Evolutionary conservation across 2,888 invertebrate genomes (phyloP), one percentile per base, ranked within the genome.

Genomic region (Sinodicranocentrus sp.): DNA sequence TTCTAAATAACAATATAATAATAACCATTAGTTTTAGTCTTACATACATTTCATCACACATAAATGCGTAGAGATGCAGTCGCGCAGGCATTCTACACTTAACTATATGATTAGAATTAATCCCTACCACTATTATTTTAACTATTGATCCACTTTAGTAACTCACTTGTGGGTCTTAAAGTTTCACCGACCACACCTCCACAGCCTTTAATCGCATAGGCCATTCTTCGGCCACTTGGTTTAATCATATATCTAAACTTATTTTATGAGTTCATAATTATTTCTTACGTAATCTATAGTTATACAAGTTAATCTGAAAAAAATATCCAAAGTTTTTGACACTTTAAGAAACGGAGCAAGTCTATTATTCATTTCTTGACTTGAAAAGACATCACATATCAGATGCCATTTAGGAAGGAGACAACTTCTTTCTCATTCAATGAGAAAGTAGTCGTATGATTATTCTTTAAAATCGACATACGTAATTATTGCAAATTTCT

Each of bases 271-370:
- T 71, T 61, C 15, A n/a, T 39, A n/a, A 3, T 70, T 19, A 33
- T 25, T n/a, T 71, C 2, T 57, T 57, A 57, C 1, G 61, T 63
- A 57, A 39, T 13, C 8, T 59, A 73, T 39, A 82, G 57, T 48
- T 73, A 68, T 82, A 82, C 68, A 73, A 73, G 73, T 82, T 73
- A 73, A 73, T 82, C 23, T 82, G 82, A 82, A 82, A 82, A 79
- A 82, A 84, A 84, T 78, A 84, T 84, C 84, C 84, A 84, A 84
- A 84, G 84, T 84, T 84, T 84, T 84, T 84, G 84, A 84, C 84
- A 80, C 80, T 70, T 71, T 77, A 82, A 82, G 82, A 82, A 82
- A 82, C 68, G 68, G 82, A 75, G 73, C 82, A 82, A 82, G 82
- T 82, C 82, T 67, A 71, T 57, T 26, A 80, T 80, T 80, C 80